phyloP scores from a whole-genome alignment of 2,888 invertebrate species.

The Cataglyphis livida region DNA sequence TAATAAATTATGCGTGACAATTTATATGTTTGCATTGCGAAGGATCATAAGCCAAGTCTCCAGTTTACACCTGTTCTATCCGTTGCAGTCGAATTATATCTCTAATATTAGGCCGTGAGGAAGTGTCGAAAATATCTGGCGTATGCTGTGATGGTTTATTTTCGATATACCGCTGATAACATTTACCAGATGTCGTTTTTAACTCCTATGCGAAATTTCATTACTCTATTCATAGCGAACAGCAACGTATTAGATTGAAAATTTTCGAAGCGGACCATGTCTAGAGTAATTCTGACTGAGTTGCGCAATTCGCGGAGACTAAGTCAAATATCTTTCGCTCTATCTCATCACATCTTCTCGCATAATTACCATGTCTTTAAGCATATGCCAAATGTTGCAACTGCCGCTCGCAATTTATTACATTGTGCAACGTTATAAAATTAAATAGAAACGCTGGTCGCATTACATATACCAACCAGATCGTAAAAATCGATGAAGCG shows the following conservation, averaged over 20 bases:
- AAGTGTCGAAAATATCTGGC: constrained; percentile 72
- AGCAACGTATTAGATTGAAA: neutral
- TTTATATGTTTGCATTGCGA: constrained; percentile 30
- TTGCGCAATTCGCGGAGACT: constrained; percentile 7
- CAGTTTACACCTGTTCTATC: constrained; percentile 75
- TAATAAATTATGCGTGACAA: constrained; percentile 35
- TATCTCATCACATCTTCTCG: neutral
- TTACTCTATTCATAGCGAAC: constrained; percentile 43
- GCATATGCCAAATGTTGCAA: constrained; percentile 44
- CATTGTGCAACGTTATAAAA: neutral
- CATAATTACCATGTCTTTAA: constrained; percentile 24
- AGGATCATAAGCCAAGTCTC: constrained; percentile 58
- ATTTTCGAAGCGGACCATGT: constrained; percentile 1
- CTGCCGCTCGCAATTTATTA: neutral
- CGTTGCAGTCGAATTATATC: constrained; percentile 55
- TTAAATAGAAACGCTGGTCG: neutral
- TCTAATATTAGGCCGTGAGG: constrained; percentile 67
- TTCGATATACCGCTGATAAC: constrained; percentile 53
- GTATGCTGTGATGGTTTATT: constrained; percentile 66
- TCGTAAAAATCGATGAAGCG: constrained; percentile 23
- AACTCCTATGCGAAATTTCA: constrained; percentile 6
- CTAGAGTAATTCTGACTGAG: neutral
- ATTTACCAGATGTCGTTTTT: neutral
- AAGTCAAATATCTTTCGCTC: constrained; percentile 4
- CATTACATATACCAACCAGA: neutral